phyloP scores from a whole-genome alignment of 2,797 vertebrate species.

The Eulemur albifrons region DNA sequence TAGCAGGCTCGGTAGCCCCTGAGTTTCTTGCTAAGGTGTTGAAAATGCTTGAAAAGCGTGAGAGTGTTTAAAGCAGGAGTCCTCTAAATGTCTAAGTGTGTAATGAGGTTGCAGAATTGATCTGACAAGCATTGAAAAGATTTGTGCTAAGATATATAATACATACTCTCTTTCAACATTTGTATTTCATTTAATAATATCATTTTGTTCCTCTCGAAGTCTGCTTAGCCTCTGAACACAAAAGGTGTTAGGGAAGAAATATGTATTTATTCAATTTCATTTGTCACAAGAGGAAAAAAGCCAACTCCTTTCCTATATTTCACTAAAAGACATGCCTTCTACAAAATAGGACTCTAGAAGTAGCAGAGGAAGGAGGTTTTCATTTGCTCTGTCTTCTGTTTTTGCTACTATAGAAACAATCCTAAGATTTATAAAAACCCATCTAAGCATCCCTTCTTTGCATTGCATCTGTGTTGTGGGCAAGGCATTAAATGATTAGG shows the following conservation, averaged over 20 bases:
- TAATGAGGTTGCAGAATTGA: not conserved
- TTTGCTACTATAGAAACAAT: not conserved
- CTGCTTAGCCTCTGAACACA: not conserved
- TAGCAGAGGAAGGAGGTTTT: not conserved
- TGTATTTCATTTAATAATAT: conserved; percentile 11
- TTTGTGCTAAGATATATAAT: not conserved
- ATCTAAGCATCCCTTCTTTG: not conserved
- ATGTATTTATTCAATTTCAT: conserved; percentile 33
- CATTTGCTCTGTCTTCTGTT: not conserved
- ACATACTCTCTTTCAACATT: conserved; percentile 4
- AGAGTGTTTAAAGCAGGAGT: conserved; percentile 10
- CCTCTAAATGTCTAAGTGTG: not conserved
- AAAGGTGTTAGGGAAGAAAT: conserved; percentile 25
- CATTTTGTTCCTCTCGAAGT: not conserved
- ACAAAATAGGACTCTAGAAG: conserved; percentile 5
- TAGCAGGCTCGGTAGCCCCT: not conserved
- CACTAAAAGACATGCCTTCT: not conserved
- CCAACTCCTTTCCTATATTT: not conserved
- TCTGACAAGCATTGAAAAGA: not conserved
- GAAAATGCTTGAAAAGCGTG: conserved; percentile 14
- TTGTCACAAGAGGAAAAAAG: conserved; percentile 31
- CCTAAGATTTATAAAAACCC: conserved; percentile 9
- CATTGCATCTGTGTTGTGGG: not conserved
- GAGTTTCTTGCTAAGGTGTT: not conserved
- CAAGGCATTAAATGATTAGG: not conserved